Conservation (phyloP, 2,888 invertebrate species). For the Stenotaenia linearis region DNA sequence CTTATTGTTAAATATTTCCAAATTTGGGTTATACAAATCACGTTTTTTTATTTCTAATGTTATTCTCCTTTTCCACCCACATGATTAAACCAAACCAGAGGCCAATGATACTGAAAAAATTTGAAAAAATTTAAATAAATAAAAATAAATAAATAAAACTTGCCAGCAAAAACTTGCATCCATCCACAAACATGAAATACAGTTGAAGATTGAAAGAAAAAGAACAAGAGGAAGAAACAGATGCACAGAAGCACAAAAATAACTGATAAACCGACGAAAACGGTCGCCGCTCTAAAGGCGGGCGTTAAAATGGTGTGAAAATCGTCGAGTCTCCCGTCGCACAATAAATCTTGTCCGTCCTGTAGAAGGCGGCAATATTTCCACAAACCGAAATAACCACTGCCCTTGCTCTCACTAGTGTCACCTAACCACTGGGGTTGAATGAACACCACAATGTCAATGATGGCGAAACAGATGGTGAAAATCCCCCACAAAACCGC, state of each 20-base stretch:
- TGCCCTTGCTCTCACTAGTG: constrained; percentile 68
- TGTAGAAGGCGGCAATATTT: constrained; percentile 68
- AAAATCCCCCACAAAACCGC: constrained; percentile 97
- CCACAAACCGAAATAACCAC: constrained; percentile 90
- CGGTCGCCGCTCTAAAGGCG: constrained; percentile 78
- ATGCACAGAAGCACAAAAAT: constrained; percentile 78
- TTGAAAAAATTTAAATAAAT: neutral
- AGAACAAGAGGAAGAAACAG: constrained; percentile 79
- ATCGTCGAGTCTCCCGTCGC: constrained; percentile 76
- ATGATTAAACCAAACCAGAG: neutral
- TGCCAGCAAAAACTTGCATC: constrained; percentile 93
- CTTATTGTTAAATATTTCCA: neutral
- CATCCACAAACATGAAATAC: constrained; percentile 91
- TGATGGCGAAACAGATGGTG: constrained; percentile 93
- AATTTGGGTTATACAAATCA: neutral
- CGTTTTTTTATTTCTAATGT: neutral
- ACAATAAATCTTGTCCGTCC: constrained; percentile 66
- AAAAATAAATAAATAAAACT: constrained; percentile 45
- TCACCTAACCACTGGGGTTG: constrained; percentile 87
- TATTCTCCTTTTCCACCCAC: neutral
- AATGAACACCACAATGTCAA: constrained; percentile 88
- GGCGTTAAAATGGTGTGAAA: constrained; percentile 73
- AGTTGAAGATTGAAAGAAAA: constrained; percentile 84
- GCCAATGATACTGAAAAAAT: neutral
- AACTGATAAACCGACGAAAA: constrained; percentile 80